phyloP scores from a whole-genome alignment of 1,140 invertebrate genomes.

The Spodoptera frugiperda region DNA sequence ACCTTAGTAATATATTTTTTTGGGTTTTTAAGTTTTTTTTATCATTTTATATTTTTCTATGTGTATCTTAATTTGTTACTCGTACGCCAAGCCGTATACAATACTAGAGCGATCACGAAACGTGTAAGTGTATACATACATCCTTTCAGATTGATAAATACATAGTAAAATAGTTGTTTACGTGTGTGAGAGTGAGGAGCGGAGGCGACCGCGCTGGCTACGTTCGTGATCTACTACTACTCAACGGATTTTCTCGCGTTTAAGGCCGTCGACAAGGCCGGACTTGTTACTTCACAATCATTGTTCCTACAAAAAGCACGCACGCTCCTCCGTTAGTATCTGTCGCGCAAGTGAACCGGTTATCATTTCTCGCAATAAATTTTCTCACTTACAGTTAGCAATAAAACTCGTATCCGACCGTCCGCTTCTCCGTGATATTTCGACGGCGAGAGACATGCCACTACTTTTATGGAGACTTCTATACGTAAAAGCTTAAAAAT shows the following conservation, averaged over 20 bases:
- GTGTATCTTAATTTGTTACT: slow-evolving; percentile 79
- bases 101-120: slow-evolving; percentile 78
- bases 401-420: slow-evolving; percentile 46
- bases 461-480: slow-evolving; percentile 71
- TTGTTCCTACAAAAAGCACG: slow-evolving; percentile 19
- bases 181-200: slow-evolving; percentile 62
- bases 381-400: slow-evolving; percentile 36
- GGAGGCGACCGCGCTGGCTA: slow-evolving; percentile 51
- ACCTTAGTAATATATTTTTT: slow-evolving; percentile 75
- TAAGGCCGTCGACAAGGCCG: slow-evolving; percentile 53
- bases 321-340: slow-evolving; percentile 38
- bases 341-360: slow-evolving; percentile 16
- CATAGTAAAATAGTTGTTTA: slow-evolving; percentile 79
- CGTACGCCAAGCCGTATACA: slow-evolving; percentile 80
- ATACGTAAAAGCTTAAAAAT: slow-evolving; percentile 82
- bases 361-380: slow-evolving; percentile 23
- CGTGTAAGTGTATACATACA: slow-evolving; percentile 75
- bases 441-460: slow-evolving; percentile 76
- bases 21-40: slow-evolving; percentile 64
- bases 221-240: slow-evolving; percentile 11
- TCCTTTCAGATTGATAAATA: slow-evolving; percentile 76
- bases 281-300: slow-evolving; percentile 52
- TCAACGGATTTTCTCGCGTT: slow-evolving; percentile 39
- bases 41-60: slow-evolving; percentile 68
- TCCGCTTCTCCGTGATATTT: slow-evolving; percentile 45